Percentiles rank a stretch among this genome's conserved stretches.
These are phyloP conservation scores for Leptopilina drosophilae DNA, from an alignment of 2,888 invertebrate species.

Conservation along the genomic window DNA sequence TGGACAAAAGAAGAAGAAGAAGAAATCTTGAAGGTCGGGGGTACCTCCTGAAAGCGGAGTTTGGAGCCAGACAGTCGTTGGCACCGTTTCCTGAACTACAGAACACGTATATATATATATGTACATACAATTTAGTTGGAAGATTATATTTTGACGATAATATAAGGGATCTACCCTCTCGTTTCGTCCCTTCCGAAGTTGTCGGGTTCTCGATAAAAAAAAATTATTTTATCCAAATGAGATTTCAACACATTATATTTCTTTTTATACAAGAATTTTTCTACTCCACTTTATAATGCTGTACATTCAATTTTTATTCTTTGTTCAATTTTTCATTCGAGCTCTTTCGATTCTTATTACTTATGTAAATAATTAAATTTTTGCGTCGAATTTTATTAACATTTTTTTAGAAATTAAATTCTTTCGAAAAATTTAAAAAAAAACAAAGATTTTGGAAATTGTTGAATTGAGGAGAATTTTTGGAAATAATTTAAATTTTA, in stretches of 20 bases:
- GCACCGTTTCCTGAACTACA: slow-evolving; percentile 55
- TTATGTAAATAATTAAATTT: too few relatives aligned
- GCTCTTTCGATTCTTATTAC: too few relatives aligned
- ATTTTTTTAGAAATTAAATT: too few relatives aligned
- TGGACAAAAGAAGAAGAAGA: neutral
- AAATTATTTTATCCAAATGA: slow-evolving; percentile 57
- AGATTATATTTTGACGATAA: slow-evolving; percentile 54
- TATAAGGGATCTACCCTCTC: slow-evolving; percentile 45
- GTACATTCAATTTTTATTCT: neutral
- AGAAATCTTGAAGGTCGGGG: slow-evolving; percentile 41
- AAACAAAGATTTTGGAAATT: too few relatives aligned
- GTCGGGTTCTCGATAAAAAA: slow-evolving; percentile 41
- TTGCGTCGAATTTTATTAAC: too few relatives aligned
- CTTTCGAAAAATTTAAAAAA: too few relatives aligned
- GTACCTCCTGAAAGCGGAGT: slow-evolving; percentile 17
- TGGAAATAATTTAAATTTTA: too few relatives aligned
- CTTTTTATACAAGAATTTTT: neutral
- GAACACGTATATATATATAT: slow-evolving; percentile 20
- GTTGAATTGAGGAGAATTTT: too few relatives aligned
- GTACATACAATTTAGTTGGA: slow-evolving; percentile 6
- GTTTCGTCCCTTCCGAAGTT: slow-evolving; percentile 22
- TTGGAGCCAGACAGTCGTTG: slow-evolving; percentile 56
- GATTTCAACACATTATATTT: slow-evolving; percentile 46
- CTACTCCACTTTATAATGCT: neutral
- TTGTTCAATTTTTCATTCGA: too few relatives aligned